These are phyloP conservation scores for Yponomeuta plumbellus DNA, from an alignment of 2,888 invertebrate genomes.

Conservation along the genomic window DNA sequence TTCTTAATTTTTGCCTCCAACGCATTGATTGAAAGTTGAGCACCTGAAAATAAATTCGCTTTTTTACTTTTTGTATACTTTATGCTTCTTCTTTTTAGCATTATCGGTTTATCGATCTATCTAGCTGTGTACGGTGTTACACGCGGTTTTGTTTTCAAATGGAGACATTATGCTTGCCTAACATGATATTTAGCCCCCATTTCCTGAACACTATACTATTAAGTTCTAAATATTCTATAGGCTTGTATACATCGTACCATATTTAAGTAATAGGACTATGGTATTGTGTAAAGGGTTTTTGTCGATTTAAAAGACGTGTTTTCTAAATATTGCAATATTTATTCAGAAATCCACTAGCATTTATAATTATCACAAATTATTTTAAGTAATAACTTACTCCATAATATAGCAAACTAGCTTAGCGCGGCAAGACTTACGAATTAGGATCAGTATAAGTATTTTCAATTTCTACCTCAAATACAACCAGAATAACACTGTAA, in stretches of 20 bases:
- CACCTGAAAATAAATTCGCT: slow-evolving; percentile 62
- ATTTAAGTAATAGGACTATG: no score
- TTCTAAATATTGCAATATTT: not conserved
- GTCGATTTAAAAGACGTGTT: not conserved
- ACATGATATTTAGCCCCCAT: no score
- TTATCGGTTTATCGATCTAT: slow-evolving; percentile 9
- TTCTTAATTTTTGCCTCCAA: slow-evolving; percentile 64
- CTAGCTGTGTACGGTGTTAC: no score
- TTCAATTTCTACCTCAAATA: not conserved
- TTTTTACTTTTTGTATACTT: slow-evolving; percentile 19
- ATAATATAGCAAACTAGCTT: not conserved
- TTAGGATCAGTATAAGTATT: not conserved
- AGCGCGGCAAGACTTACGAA: not conserved
- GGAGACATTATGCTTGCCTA: no score
- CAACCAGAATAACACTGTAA: no score
- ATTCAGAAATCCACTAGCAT: not conserved
- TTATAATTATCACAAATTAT: slow-evolving; percentile 4
- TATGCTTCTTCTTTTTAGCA: not conserved
- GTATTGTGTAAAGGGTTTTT: not conserved
- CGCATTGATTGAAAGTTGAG: slow-evolving; percentile 49
- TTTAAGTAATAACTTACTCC: not conserved
- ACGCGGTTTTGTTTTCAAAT: no score
- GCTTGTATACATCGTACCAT: no score
- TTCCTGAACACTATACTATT: no score
- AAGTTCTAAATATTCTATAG: no score